Conservation (phyloP, 2,113 vertebrate species). For the Eulemur rufifrons region DNA sequence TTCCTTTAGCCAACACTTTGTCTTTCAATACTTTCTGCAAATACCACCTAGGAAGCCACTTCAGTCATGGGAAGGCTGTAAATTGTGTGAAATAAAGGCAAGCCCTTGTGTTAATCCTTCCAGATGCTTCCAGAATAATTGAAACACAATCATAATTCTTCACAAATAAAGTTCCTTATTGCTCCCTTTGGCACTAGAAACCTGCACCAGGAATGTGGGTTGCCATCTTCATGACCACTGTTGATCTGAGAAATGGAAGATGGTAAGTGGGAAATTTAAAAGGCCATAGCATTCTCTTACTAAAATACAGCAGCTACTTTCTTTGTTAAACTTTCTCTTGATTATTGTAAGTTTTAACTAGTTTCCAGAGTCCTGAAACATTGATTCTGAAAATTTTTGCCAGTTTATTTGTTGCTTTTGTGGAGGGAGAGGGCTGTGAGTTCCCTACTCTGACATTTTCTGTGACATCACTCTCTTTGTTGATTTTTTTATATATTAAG, state of each 20-base stretch:
- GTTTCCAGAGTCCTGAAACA: neutral
- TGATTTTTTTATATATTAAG: neutral
- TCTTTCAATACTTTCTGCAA: neutral
- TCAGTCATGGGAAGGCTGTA: neutral
- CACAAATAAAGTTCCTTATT: neutral
- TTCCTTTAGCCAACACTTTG: neutral
- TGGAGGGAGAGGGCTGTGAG: neutral
- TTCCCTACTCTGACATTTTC: neutral
- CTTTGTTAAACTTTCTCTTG: neutral
- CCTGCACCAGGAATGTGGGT: neutral
- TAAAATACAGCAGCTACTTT: neutral
- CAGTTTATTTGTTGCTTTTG: neutral
- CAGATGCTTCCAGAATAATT: neutral
- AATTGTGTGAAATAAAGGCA: neutral
- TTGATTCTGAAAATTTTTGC: neutral
- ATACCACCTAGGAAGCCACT: neutral
- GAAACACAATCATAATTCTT: neutral
- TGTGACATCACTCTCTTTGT: neutral
- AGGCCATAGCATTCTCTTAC: neutral
- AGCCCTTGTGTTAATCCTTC: neutral
- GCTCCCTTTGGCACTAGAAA: neutral
- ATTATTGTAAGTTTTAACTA: neutral
- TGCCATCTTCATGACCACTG: neutral
- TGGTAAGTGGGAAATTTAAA: neutral
- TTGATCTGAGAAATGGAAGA: neutral